A percentile compares a stretch with the other conserved stretches of the same genome.
Conservation (phyloP, 2,888 invertebrate genomes). For the Orthosia gothica region DNA sequence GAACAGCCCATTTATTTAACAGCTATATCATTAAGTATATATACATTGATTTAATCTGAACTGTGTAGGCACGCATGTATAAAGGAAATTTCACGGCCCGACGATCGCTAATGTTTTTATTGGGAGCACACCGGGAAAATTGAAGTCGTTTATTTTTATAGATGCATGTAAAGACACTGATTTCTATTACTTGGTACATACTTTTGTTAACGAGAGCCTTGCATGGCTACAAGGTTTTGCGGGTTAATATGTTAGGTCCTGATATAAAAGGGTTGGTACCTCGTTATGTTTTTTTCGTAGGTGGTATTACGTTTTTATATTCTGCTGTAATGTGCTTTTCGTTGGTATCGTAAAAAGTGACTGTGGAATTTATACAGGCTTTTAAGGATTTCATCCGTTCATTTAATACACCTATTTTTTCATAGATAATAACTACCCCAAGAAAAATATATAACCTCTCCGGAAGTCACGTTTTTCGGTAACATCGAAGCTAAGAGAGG, state of each 20-base stretch:
- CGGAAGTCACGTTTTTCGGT: background rate
- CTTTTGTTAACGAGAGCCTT: slow-evolving; percentile 16
- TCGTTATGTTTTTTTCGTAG: slow-evolving; percentile 38
- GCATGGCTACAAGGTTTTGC: slow-evolving; percentile 15
- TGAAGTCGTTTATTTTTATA: slow-evolving; percentile 75
- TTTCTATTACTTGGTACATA: slow-evolving; percentile 68
- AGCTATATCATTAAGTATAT: slow-evolving; percentile 47
- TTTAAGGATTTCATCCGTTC: background rate
- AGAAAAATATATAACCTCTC: too few species aligned
- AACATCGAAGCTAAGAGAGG: background rate
- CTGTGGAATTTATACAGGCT: background rate
- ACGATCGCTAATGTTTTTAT: slow-evolving; percentile 80
- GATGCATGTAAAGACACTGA: slow-evolving; percentile 71
- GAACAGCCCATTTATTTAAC: slow-evolving; percentile 51
- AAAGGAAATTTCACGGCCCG: slow-evolving; percentile 76
- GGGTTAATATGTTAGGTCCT: slow-evolving; percentile 17
- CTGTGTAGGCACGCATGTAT: slow-evolving; percentile 70
- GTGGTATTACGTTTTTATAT: slow-evolving; percentile 25
- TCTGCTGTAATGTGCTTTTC: slow-evolving; percentile 4
- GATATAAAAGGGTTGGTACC: slow-evolving; percentile 24
- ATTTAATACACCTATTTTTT: background rate
- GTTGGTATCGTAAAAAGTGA: slow-evolving; percentile 19
- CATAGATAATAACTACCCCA: background rate
- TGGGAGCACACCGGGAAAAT: slow-evolving; percentile 76
- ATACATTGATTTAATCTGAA: slow-evolving; percentile 56